Base-by-base conservation (phyloP, 2,797 vertebrate species). In the Eutrigla gurnardus region DNA sequence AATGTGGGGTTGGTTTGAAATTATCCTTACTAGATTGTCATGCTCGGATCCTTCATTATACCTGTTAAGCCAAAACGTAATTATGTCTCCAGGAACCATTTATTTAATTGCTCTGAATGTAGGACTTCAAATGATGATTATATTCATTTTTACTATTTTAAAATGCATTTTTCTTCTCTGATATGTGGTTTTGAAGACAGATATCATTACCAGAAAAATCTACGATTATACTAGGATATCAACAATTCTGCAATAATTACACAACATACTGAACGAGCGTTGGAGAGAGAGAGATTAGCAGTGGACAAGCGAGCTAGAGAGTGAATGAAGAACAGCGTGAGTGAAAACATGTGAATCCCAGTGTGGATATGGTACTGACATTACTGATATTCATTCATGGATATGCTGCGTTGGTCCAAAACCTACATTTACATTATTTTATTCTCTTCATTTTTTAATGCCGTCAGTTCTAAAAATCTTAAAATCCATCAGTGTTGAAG, bases 1-100 rank as follows among this genome's bases (percentile, higher is more conserved):
- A 4, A 12, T 58, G 61, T 42, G 63, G 6, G 10, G 49, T 65
- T 58, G n/a, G 47, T 60, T 15, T 75, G 60, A 14, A 60, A n/a
- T 35, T 45, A 36, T 65, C 14, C 33, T 14, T 35, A 13, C 55
- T 52, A 25, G 18, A 59, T 58, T 63, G 37, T 36, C 59, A 36
- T 25, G 17, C 50, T 42, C 35, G 33, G 17, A 18, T 45, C 25
- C 10, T 47, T 59, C 18, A 59, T 76, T 36, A 63, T 5, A 53
- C 42, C 18, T 49, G 8, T 55, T n/a, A 46, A n/a, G 7, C 0
- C 33, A 25, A 25, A 25, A 2, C 37, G 33, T 32, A 25, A 39
- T 53, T 25, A 37, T 59, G 35, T 37, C n/a, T 35, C 10, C 5
- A 33, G 32, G 35, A 65, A 17, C 18, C 2, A 63, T 52, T 46